phyloP scores from a whole-genome alignment of 1,140 invertebrate genomes.

The Marisa cornuarietis region DNA sequence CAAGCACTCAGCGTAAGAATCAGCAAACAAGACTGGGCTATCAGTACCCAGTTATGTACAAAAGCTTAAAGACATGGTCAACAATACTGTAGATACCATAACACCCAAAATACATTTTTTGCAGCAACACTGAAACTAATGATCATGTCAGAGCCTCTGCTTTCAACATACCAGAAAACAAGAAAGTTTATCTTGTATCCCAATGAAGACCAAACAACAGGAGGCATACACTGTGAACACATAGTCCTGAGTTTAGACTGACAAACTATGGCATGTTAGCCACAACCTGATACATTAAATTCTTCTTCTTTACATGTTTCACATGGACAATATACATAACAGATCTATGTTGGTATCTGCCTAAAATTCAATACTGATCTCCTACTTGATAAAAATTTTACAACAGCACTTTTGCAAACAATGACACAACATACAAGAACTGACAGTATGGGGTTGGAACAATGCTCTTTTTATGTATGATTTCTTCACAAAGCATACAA shows the following conservation, averaged over 20 bases:
- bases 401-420: not conserved
- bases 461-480: too few relatives aligned
- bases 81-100: conserved; percentile 17
- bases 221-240: conserved; percentile 28
- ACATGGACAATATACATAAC: conserved; percentile 18
- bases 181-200: too few relatives aligned
- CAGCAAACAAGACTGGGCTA: not conserved
- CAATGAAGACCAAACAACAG: conserved; percentile 19
- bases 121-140: conserved; percentile 23
- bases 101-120: conserved; percentile 8
- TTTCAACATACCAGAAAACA: conserved; percentile 16
- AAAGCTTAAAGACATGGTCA: conserved; percentile 4
- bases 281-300: conserved; percentile 19
- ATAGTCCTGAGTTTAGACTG: conserved; percentile 34
- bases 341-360: conserved; percentile 14
- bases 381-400: not conserved
- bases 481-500: too few relatives aligned
- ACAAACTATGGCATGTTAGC: conserved; percentile 16
- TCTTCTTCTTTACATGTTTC: not conserved
- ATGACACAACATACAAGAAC: not conserved
- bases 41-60: not conserved
- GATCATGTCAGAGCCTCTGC: conserved; percentile 14
- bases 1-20: too few relatives aligned
- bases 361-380: not conserved
- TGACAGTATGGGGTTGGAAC: not conserved